Conservation (phyloP, 1,140 invertebrate species). For the Probaryconus sp. region DNA sequence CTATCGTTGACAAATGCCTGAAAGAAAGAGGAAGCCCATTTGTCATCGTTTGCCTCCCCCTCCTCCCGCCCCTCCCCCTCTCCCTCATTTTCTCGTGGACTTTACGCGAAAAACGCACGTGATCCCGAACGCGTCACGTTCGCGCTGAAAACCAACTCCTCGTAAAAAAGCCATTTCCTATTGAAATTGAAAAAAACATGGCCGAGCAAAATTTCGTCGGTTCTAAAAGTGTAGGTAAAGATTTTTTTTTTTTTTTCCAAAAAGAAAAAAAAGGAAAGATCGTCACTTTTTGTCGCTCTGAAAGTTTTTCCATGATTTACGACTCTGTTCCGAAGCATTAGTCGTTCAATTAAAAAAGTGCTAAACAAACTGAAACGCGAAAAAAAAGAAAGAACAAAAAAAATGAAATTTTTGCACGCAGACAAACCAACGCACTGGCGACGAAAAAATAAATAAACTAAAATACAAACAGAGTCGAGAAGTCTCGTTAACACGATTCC, state of each 20-base stretch:
- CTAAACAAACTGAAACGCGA: conserved; percentile 19
- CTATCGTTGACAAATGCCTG: conserved; percentile 32
- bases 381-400: conserved; percentile 9
- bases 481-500: conserved; percentile 32
- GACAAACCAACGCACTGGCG: not conserved
- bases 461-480: conserved; percentile 37
- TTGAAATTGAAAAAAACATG: conserved; percentile 35
- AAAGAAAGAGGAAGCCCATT: conserved; percentile 41
- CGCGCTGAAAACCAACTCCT: not conserved
- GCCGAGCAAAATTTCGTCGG: too few relatives aligned
- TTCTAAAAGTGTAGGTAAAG: too few relatives aligned
- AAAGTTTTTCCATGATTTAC: too few relatives aligned
- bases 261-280: too few relatives aligned
- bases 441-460: conserved; percentile 9
- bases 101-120: conserved; percentile 32
- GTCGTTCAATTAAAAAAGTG: conserved; percentile 21
- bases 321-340: conserved; percentile 10
- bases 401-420: too few relatives aligned
- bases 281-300: too few relatives aligned
- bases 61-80: too few relatives aligned
- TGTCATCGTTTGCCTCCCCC: conserved; percentile 51
- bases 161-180: conserved; percentile 26
- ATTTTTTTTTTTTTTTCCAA: too few relatives aligned
- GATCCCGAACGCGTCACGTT: conserved; percentile 39
- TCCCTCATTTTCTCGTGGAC: conserved; percentile 46